Conservation (phyloP, 2,797 vertebrate genomes). For the Hemitrygon akajei region DNA sequence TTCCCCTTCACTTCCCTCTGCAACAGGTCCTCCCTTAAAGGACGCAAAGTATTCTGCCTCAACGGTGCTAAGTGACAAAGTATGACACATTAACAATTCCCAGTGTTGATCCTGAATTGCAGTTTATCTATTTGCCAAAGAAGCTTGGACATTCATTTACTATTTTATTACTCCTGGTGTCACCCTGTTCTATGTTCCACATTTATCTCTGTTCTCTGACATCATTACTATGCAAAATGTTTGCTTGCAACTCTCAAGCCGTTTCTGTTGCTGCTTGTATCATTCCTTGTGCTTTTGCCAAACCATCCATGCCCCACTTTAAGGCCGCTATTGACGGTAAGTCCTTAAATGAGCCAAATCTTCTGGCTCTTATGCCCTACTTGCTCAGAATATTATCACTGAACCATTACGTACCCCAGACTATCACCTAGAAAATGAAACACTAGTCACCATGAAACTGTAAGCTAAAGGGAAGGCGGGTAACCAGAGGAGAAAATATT, state of each 20-base stretch:
- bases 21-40: not conserved
- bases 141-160: not conserved
- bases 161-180: not conserved
- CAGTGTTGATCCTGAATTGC: not conserved
- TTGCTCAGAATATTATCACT: not conserved
- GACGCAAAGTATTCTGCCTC: not conserved
- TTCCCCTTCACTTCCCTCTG: not conserved
- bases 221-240: no score
- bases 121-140: not conserved
- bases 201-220: not conserved
- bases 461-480: no score
- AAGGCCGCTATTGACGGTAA: no score
- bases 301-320: no score
- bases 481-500: no score
- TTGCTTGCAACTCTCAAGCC: no score
- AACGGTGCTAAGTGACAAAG: not conserved
- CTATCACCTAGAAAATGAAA: not conserved
- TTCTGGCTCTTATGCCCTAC: not conserved
- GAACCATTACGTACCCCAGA: not conserved
- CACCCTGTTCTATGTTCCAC: not conserved
- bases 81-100: not conserved
- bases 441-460: no score
- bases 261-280: no score
- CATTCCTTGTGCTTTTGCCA: no score
- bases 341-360: not conserved